Base-by-base conservation (phyloP, 2,888 invertebrate genomes). In the Aporophyla lueneburgensis region DNA sequence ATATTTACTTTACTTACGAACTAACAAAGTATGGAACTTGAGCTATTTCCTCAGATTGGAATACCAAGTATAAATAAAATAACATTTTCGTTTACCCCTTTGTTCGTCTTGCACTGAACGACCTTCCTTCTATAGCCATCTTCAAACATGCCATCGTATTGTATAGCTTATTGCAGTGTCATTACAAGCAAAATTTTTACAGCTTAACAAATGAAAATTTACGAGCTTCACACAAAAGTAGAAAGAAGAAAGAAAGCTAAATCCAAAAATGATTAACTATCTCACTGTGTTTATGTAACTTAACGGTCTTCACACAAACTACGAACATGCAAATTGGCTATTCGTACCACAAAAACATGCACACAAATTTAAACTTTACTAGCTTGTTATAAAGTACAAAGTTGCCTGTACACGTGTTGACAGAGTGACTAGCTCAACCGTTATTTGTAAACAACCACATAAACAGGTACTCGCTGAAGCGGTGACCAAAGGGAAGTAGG, bases 361-460 rank as follows among this genome's bases (percentile, higher is more conserved):
- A 77, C 27, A 40, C 56, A 12, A 68, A 21, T 81, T 59, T 16
- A 12, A 74, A 77, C 74, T 53, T 27, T 77, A 59, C 33, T 0
- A 0, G 53, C 3, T 0, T 0, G 2, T 0, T 14, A 14, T 12
- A 74, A 12, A 40, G 71, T 43, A 6, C 3, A 51, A 46, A 67
- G 6, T 71, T 62, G 16, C 21, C 4, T 59, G 65, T 12, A 21
- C 14, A 9, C 2, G 7, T 24, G 53, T 53, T 63, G 51, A 66
- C 24, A 68, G 70, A 51, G 56, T 69, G 66, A 71, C 71, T 71
- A 69, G 76, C 71, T 81, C 54, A 66, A 69, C 73, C 68, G 73
- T 85, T 81, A 81, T 83, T 81, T 83, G 81, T 85, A 81, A 77
- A 77, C 76, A 84, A 69, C 71, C 73, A 71, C 81, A 72, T 75